Evolutionary conservation across 1,140 invertebrate species (phyloP), one percentile per base, ranked within the genome.

Genomic region (Mesaphorura yosii): DNA sequence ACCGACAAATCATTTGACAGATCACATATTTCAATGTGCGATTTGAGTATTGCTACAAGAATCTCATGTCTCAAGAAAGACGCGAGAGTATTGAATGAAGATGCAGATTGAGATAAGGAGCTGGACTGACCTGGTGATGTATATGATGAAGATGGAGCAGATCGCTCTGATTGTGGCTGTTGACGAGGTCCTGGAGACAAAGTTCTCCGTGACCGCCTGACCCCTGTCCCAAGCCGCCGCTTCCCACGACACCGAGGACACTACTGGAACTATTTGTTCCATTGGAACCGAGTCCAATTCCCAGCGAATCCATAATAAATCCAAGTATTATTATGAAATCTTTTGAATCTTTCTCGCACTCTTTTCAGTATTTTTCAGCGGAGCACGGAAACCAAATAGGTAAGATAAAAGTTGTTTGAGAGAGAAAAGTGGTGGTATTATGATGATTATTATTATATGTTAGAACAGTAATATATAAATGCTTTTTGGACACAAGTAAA

Each of bases 151-250:
- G 37, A 41, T 54, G 52, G 23, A 54, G 52, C n/a, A 54, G 45
- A 19, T 54, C 52, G 20, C 31, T 38, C 19, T 55, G 53, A 55
- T 48, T 46, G 26, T 22, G 28, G 10, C 6, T 6, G 23, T 39
- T 38, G 48, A 50, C 48, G 17, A 50, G 29, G 37, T 54, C 52
- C 37, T 55, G 53, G 31, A 55, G 53, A 55, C 53, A 55, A 20
- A 55, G 47, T 28, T 48, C 53, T 29, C 29, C 41, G 27, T 27
- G 22, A 31, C 41, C 41, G 25, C 41, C 47, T 45, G 26, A 27
- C 25, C 27, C 37, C 29, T n/a, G n/a, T n/a, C 45, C 45, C 26
- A 37, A 37, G 44, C 38, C 45, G 34, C 34, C n/a, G 45, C 45
- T 38, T 34, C 52, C 27, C 20, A 39, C 19, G 52, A 7, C 46